These are phyloP conservation scores for Papilio dardanus DNA, from an alignment of 1,140 invertebrate species.

Conservation along the genomic window DNA sequence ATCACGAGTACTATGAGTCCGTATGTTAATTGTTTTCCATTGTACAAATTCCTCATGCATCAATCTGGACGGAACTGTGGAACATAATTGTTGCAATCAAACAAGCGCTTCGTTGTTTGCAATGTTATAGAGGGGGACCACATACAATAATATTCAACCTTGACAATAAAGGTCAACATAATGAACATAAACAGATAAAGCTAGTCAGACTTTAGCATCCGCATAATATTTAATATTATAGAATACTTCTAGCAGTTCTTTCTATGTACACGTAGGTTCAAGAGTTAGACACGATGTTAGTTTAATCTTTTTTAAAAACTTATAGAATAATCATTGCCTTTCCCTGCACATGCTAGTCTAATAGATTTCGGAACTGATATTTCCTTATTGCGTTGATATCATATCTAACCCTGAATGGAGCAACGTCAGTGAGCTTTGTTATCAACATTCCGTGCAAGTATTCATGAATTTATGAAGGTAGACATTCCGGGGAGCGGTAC, in stretches of 20 bases:
- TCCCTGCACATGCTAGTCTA: not conserved
- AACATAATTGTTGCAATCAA: not conserved
- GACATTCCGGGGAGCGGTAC: constrained; percentile 33
- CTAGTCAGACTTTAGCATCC: not conserved
- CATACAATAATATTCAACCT: not conserved
- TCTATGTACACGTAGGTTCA: too few species aligned
- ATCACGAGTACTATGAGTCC: too few species aligned
- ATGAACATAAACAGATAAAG: not conserved
- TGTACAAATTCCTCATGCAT: not conserved
- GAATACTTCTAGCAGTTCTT: too few species aligned
- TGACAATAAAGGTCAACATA: not conserved
- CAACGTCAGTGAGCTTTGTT: constrained; percentile 22
- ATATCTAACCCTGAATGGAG: constrained; percentile 19
- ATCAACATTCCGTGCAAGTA: constrained; percentile 32
- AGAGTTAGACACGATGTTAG: too few species aligned
- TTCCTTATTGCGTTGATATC: not conserved
- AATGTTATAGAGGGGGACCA: not conserved
- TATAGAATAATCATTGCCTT: too few species aligned
- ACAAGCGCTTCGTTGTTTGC: not conserved
- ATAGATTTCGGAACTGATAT: not conserved
- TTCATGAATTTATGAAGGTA: constrained; percentile 38
- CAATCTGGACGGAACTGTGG: not conserved
- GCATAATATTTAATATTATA: too few species aligned
- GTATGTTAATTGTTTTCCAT: not conserved
- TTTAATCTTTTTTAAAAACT: too few species aligned